Percentiles rank a stretch among this genome's conserved stretches.
Evolutionary conservation across 2,797 vertebrate genomes (phyloP).

Genomic region (Diplodus puntazzo): DNA sequence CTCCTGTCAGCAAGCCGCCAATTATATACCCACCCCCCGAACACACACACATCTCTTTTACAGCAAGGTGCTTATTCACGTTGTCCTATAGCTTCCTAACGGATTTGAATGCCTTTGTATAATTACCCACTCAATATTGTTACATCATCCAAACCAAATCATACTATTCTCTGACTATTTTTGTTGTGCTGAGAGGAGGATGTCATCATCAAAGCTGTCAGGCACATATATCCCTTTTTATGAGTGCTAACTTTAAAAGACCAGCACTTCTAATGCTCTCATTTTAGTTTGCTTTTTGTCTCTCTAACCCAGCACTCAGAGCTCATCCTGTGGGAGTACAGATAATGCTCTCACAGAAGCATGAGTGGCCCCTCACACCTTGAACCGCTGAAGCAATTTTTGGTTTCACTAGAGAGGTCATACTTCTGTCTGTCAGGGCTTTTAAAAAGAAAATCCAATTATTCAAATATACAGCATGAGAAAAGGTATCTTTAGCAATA

Average conservation of each 20-base stretch:
- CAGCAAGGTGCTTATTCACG: not conserved
- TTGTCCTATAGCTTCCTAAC: not conserved
- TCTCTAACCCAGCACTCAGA: conserved; percentile 11
- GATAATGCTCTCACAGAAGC: conserved; percentile 4
- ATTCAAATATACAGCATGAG: not conserved
- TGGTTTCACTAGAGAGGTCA: not conserved
- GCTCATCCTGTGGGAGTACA: conserved; percentile 23
- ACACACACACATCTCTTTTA: not conserved
- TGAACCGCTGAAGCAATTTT: not conserved
- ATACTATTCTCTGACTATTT: not conserved
- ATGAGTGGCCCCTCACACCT: conserved; percentile 9
- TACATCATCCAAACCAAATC: conserved; percentile 24
- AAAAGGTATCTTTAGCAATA: not conserved
- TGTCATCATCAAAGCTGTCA: conserved; percentile 7
- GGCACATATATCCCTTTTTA: not conserved
- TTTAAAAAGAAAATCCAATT: not conserved
- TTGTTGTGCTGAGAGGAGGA: not conserved
- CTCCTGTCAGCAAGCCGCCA: not conserved
- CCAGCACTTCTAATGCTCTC: conserved; percentile 13
- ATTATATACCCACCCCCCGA: not conserved
- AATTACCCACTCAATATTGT: conserved; percentile 11
- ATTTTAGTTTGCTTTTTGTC: conserved; percentile 20
- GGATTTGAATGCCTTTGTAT: conserved; percentile 2
- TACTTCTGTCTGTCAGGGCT: not conserved
- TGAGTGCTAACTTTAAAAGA: conserved; percentile 17